Evolutionary conservation across 2,113 vertebrate genomes (phyloP), one percentile per base, ranked within the genome.

Genomic region (Salminus brasiliensis): DNA sequence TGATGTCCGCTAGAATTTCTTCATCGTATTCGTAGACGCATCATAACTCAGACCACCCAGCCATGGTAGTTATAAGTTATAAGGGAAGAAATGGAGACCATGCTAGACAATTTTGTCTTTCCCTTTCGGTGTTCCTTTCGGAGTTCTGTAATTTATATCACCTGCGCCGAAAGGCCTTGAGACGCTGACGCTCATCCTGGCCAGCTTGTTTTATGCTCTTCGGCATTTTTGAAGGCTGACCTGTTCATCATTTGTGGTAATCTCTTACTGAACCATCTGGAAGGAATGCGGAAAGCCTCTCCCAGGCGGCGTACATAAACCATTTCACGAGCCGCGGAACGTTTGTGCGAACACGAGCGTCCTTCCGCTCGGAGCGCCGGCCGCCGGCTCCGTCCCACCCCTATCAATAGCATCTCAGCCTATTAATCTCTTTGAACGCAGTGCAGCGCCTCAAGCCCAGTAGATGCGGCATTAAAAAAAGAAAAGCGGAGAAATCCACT

Each of bases 401-500:
- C 30, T 92, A 93, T 93, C 92, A 88, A 86, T 88, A 85, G 80
- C 88, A 93, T 92, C 91, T 91, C 88, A 55, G 82, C 83, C 86
- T 91, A 89, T 89, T 89, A 88, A 91, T 93, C 89, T 88, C 88
- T 90, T 89, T 90, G 89, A 92, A 90, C 87, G 79, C 84, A 65
- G 87, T 74, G 79, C 84, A 87, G 86, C 72, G 92, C 91, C 90
- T 82, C 53, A 81, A 92, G 92, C 91, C 78, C 86, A 82, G 85
- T 90, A 69, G 79, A 90, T 85, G 85, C 85, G 85, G 80, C 85
- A 68, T 91, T 89, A 88, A 87, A 90, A n/a, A n/a, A n/a, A n/a
- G n/a, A n/a, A n/a, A n/a, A 93, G 85, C 87, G 89, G 88, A 84
- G 89, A 92, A 92, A 92, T 92, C 87, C 88, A 83, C 88, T 88